phyloP scores from a whole-genome alignment of 2,797 vertebrate genomes.

The Poeciliopsis turneri region DNA sequence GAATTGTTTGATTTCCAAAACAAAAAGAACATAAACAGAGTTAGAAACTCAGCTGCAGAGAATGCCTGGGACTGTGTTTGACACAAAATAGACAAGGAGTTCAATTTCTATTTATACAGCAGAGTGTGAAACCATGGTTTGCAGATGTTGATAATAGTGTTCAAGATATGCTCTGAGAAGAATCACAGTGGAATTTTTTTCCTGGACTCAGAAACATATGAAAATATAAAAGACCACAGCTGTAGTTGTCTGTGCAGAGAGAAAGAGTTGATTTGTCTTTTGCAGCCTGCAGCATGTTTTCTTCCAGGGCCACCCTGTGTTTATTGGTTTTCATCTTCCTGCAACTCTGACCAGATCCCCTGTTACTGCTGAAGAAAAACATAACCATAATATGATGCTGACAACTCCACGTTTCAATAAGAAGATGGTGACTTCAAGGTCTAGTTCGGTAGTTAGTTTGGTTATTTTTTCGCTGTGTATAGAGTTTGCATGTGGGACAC shows the following conservation, averaged over 20 bases:
- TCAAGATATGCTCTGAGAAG: not conserved
- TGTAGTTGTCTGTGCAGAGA: not conserved
- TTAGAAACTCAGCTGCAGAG: not conserved
- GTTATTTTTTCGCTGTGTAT: not conserved
- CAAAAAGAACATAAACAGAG: not conserved
- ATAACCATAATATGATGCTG: not conserved
- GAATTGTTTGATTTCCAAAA: not conserved
- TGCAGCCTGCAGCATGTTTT: not conserved
- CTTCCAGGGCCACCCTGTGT: not conserved
- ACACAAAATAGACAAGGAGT: not conserved
- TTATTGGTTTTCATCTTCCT: not conserved
- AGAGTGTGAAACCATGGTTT: not conserved
- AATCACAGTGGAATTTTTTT: not conserved
- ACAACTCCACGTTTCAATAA: not conserved
- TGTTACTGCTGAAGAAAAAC: not conserved
- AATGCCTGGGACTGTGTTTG: not conserved
- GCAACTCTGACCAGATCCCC: not conserved
- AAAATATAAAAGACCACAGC: not conserved
- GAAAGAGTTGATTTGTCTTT: not conserved
- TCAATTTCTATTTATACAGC: not conserved
- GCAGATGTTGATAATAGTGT: constrained; percentile 4
- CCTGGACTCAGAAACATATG: not conserved
- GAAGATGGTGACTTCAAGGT: not conserved
- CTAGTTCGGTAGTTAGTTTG: not conserved
- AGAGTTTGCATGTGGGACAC: not conserved